These are phyloP conservation scores for Leptinotarsa defecta DNA, from an alignment of 1,140 invertebrate species.

Conservation along the genomic window DNA sequence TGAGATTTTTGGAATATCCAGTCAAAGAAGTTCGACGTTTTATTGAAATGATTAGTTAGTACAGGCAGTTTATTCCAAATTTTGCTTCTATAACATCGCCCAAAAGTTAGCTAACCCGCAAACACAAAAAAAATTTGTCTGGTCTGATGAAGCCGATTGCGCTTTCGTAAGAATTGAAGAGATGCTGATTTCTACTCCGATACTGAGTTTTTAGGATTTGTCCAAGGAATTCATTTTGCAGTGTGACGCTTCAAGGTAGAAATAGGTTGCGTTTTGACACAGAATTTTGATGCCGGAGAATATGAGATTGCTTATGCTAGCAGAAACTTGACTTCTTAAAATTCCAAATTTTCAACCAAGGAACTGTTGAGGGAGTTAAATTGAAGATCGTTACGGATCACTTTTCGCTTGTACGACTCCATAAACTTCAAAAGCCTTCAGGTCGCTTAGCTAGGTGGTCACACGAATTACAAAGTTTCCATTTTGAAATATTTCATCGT, in stretches of 20 bases:
- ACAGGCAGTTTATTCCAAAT: conserved; percentile 4
- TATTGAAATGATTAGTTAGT: conserved; percentile 26
- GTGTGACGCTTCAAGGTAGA: not conserved
- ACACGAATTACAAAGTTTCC: too few relatives aligned
- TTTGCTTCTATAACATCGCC: not conserved
- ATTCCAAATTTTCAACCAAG: too few relatives aligned
- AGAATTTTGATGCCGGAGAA: not conserved
- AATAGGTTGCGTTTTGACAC: not conserved
- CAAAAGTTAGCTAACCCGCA: not conserved
- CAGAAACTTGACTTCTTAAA: too few relatives aligned
- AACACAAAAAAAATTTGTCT: not conserved
- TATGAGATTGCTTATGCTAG: too few relatives aligned
- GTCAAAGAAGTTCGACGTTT: conserved; percentile 32
- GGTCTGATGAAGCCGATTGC: not conserved
- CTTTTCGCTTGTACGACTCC: too few relatives aligned
- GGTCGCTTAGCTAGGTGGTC: too few relatives aligned
- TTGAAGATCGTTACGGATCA: too few relatives aligned
- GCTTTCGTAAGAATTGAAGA: not conserved
- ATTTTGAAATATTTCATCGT: too few relatives aligned
- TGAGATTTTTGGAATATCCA: too few relatives aligned
- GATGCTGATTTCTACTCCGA: not conserved
- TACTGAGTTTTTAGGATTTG: not conserved
- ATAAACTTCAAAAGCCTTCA: too few relatives aligned
- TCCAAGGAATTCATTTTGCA: not conserved
- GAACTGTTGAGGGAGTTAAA: too few relatives aligned